phyloP scores from a whole-genome alignment of 1,140 invertebrate species.

The Paraescarpia echinospica region DNA sequence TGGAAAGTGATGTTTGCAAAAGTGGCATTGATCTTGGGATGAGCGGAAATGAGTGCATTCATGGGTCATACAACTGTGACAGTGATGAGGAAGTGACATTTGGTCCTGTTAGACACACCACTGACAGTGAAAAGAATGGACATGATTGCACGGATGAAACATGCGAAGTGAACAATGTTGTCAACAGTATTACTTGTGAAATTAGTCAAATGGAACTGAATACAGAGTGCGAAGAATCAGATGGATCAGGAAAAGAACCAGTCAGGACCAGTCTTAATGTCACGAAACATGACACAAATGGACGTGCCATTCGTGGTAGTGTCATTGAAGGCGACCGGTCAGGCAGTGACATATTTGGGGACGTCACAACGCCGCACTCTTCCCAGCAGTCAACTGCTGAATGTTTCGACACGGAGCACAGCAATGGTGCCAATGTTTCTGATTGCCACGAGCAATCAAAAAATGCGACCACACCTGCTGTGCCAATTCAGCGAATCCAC shows the following conservation, averaged over 20 bases:
- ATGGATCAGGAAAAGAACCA: background rate
- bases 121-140: background rate
- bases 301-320: background rate
- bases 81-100: background rate
- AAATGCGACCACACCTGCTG: background rate
- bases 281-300: background rate
- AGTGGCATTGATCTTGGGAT: background rate
- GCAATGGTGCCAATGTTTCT: background rate
- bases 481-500: background rate
- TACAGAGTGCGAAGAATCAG: background rate
- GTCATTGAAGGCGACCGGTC: background rate
- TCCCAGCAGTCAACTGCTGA: background rate
- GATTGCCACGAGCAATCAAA: background rate
- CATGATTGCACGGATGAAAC: background rate
- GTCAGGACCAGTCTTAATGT: background rate
- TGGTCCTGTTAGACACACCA: background rate
- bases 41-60: background rate
- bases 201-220: background rate
- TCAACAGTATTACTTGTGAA: background rate
- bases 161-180: background rate
- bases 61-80: background rate
- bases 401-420: background rate
- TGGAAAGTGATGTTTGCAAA: background rate
- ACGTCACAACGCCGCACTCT: background rate
- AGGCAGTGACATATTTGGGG: too few relatives aligned